These are phyloP conservation scores for Oscarella lobularis DNA, from an alignment of 37 sponge, comb jelly and placozoan genomes.

Conservation along the genomic window DNA sequence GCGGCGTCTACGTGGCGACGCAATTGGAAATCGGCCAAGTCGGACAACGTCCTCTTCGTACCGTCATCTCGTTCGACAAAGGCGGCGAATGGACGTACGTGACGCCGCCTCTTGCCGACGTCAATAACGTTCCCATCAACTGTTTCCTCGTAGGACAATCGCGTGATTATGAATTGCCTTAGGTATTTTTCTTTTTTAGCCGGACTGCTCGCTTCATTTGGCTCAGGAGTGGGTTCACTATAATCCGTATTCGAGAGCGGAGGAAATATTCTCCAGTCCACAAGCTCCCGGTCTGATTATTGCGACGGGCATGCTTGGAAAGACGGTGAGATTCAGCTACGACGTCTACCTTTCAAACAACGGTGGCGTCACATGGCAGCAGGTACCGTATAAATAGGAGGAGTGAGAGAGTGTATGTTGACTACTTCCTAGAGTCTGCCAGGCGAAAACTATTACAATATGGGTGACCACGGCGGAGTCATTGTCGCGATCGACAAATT, in stretches of 20 bases:
- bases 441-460: conserved; percentile 30
- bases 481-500: conserved; percentile 17
- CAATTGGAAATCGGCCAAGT: conserved; percentile 23
- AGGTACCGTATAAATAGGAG: conserved; percentile 18
- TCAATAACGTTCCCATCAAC: conserved; percentile 4
- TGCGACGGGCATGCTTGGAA: conserved; percentile 20
- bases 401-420: no score
- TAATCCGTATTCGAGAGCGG: conserved; percentile 3
- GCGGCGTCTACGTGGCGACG: conserved; percentile 43
- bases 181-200: no score
- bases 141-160: no score
- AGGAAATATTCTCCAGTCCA: conserved; percentile 17
- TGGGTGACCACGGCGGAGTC: conserved; percentile 43
- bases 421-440: no score
- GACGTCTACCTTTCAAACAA: conserved; percentile 34
- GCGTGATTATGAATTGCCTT: no score
- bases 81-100: conserved; percentile 25
- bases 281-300: conserved; percentile 46
- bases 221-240: conserved; percentile 16
- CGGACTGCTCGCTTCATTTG: conserved; percentile 37
- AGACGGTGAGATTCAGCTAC: conserved; percentile 5
- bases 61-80: conserved; percentile 28
- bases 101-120: conserved; percentile 8
- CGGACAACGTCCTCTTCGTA: conserved; percentile 11
- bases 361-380: conserved; percentile 31